Base-by-base conservation (phyloP, 2,113 vertebrate genomes). In the Tyrannus savana region DNA sequence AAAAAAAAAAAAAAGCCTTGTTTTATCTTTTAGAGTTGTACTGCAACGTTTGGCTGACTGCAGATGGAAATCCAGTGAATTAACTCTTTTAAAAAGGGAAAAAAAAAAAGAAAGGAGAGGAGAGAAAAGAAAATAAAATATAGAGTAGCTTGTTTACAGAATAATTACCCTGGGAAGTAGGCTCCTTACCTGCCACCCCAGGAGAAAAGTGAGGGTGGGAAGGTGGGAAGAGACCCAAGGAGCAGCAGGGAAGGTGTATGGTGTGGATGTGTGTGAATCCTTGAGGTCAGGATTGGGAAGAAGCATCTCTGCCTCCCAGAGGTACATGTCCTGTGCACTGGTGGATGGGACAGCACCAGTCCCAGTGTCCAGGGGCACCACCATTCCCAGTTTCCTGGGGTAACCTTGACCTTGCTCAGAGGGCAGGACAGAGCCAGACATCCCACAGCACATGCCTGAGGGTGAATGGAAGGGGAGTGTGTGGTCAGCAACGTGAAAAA, bases 321-420 rank as follows among this genome's bases (percentile, higher is more conserved):
- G n/a, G 31, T n/a, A 8, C 0, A 0, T 1, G 24, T 2, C 21
- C 14, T 19, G n/a, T 64, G 4, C 8, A 1, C 13, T 10, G 3
- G 0, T 47, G 84, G 23, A 19, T 76, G 55, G 74, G 67, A 8
- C 33, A 44, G 68, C n/a, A 89, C 60, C 23, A 55, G 16, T 21
- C 24, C n/a, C 56, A 2, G 22, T 7, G 68, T 62, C 31, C 15
- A 24, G 30, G 42, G 46, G 46, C 30, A 41, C 58, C n/a, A 89
- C 60, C 22, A 55, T 10, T 21, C 28, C n/a, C 56, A 2, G 19
- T 7, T 58, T 58, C n/a, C 18, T 27, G 31, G 47, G 50, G 8
- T 42, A 74, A 10, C 6, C 0, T 47, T 59, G 53, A 27, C 39
- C 35, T 10, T 44, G 21, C 23, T 64, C 71, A 24, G 21, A 35